Conservation (phyloP, 2,888 invertebrate species). For the Folsomia candida region DNA sequence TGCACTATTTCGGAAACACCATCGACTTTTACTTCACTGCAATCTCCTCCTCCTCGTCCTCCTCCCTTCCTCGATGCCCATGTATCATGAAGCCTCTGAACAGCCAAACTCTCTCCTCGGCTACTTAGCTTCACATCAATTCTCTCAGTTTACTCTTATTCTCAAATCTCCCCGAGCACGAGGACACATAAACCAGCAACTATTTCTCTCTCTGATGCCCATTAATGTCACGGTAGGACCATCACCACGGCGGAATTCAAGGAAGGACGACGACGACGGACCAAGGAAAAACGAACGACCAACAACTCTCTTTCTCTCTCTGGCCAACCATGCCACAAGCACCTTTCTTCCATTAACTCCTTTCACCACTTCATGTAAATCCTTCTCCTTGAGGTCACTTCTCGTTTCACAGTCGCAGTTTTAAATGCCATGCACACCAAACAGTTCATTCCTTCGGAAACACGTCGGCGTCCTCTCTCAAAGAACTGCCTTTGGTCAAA, state of each 20-base stretch:
- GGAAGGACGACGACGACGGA: no score
- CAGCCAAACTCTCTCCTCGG: slow-evolving; percentile 4
- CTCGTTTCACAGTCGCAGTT: neutral
- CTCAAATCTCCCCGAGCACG: slow-evolving; percentile 18
- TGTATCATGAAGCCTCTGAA: slow-evolving; percentile 3
- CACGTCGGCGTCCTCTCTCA: no score
- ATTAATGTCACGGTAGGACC: slow-evolving; percentile 22
- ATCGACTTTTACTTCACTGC: slow-evolving; percentile 46
- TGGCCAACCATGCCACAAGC: slow-evolving; percentile 5
- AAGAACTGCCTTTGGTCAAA: no score
- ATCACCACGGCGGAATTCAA: no score
- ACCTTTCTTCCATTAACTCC: slow-evolving; percentile 17
- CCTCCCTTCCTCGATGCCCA: slow-evolving; percentile 12
- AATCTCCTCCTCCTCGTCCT: slow-evolving; percentile 17
- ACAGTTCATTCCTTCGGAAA: no score
- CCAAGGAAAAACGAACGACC: neutral
- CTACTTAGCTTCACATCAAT: slow-evolving; percentile 3
- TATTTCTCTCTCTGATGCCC: slow-evolving; percentile 14
- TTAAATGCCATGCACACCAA: neutral
- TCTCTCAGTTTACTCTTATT: slow-evolving; percentile 16
- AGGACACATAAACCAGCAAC: slow-evolving; percentile 13
- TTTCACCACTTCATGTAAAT: slow-evolving; percentile 3
- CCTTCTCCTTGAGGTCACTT: neutral
- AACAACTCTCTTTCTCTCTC: neutral
- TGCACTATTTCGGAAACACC: slow-evolving; percentile 51